These are phyloP conservation scores for Maniola jurtina DNA, from an alignment of 1,140 invertebrate species.

Conservation along the genomic window DNA sequence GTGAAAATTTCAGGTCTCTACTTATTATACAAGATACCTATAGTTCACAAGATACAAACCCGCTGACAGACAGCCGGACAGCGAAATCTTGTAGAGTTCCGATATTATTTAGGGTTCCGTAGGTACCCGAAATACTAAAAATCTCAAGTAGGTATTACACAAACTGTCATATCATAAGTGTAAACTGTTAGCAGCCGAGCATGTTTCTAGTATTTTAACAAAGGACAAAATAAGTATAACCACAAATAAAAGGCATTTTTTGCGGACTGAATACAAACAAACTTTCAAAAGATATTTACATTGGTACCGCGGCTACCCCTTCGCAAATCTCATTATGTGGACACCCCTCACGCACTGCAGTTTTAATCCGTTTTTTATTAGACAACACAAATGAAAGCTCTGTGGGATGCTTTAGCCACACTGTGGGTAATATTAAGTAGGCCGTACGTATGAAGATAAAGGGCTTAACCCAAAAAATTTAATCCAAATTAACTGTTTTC, in stretches of 20 bases:
- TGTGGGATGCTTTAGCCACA: not conserved
- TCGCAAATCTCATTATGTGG: slow-evolving; percentile 9
- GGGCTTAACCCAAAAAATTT: not conserved
- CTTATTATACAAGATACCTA: too few species aligned
- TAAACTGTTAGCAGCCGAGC: not conserved
- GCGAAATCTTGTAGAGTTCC: too few species aligned
- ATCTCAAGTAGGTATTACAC: not conserved
- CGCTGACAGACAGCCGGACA: too few species aligned
- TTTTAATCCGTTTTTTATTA: slow-evolving; percentile 29
- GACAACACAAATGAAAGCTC: not conserved
- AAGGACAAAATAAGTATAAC: slow-evolving; percentile 1
- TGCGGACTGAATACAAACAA: slow-evolving; percentile 6
- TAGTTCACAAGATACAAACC: too few species aligned
- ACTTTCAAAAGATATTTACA: slow-evolving; percentile 16
- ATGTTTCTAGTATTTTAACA: not conserved
- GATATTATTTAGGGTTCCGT: too few species aligned
- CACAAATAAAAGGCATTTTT: slow-evolving; percentile 5
- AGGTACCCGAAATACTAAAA: too few species aligned
- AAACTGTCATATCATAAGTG: not conserved
- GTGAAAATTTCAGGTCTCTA: too few species aligned
- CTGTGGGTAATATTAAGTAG: not conserved
- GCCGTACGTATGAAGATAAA: not conserved
- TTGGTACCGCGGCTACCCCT: slow-evolving; percentile 2
- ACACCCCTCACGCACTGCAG: slow-evolving; percentile 15
- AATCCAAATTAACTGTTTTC: not conserved